Evolutionary conservation across 2,113 vertebrate genomes (phyloP).

Genomic region (Semicossyphus pulcher): DNA sequence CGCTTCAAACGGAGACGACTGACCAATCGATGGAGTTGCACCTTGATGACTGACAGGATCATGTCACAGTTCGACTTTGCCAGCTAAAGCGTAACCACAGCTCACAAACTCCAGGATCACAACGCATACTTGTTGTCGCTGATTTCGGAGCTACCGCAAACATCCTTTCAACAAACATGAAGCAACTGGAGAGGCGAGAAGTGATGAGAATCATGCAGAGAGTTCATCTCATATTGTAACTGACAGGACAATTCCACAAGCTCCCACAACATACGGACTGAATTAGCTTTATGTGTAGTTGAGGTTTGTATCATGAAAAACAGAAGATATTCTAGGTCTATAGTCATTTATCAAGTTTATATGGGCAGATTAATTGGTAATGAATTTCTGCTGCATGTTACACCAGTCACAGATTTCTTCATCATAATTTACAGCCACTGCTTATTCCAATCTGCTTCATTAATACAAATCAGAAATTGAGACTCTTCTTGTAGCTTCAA

Average conservation of each 20-base stretch:
- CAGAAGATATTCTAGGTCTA: conserved; percentile 20
- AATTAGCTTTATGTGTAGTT: conserved; percentile 32
- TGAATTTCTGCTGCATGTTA: conserved; percentile 1
- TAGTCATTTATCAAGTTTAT: conserved; percentile 16
- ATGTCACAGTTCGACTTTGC: conserved; percentile 2
- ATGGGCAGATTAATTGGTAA: background rate
- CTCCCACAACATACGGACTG: conserved; percentile 36
- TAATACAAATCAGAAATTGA: conserved; percentile 11
- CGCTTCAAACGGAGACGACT: conserved; percentile 48
- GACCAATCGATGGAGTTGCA: conserved; percentile 34
- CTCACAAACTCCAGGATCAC: conserved; percentile 15
- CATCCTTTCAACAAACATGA: conserved; percentile 33
- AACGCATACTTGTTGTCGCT: conserved; percentile 30
- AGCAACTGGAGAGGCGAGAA: conserved; percentile 34
- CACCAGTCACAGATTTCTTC: conserved; percentile 15
- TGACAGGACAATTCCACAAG: conserved; percentile 43
- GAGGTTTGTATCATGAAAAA: conserved; percentile 42
- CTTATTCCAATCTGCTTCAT: background rate
- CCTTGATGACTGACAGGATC: conserved; percentile 34
- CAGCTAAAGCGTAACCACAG: conserved; percentile 5
- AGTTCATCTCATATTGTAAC: conserved; percentile 40
- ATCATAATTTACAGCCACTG: background rate
- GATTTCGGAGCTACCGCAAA: conserved; percentile 52
- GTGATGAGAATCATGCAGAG: conserved; percentile 48
- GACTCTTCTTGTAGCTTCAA: background rate